Base-by-base conservation (phyloP, 1,140 invertebrate species). In the Drosophila melanica region DNA sequence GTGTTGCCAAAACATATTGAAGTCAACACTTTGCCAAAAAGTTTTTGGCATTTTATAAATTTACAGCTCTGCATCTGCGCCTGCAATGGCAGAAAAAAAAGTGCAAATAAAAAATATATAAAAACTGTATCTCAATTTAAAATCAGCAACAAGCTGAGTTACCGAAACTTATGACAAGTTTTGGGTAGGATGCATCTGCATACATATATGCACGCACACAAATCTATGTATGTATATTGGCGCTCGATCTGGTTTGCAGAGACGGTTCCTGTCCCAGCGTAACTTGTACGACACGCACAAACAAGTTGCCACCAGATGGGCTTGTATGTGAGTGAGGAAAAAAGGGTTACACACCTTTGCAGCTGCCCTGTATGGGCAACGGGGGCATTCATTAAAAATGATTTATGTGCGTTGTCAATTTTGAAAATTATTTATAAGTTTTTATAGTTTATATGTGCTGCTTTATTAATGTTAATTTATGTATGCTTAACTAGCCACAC, bases 401-500 rank as follows among this genome's bases (percentile, higher is more conserved):
- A 84, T 84, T 84, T 85, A 84, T 84, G 74, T 55, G 70, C 51
- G 45, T 50, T 55, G 67, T 62, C 37, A 50, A 50, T 57, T 71
- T 75, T 33, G 1, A 58, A 79, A 73, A 76, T 75, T 84, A 84
- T 84, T 84, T 82, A 84, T 84, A 84, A 77, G 77, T 78, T 75
- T 66, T 60, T 72, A 75, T 82, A 79, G 66, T 75, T 79, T 81
- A 76, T 74, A 58, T 68, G 58, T 76, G 78, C 71, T 37, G 62
- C 72, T 79, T 79, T 84, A 84, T 84, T 85, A 82, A 84, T 85
- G 81, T 80, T 84, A 84, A 84, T 84, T 84, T 84, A 84, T 84
- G 81, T 81, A 70, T 77, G 77, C 68, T 82, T 79, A 77, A 59
- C 80, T 60, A 72, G 79, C 80, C 80, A 75, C 77, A 68, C 70